These are phyloP conservation scores for Scomber colias DNA, from an alignment of 2,113 vertebrate genomes.

Conservation along the genomic window DNA sequence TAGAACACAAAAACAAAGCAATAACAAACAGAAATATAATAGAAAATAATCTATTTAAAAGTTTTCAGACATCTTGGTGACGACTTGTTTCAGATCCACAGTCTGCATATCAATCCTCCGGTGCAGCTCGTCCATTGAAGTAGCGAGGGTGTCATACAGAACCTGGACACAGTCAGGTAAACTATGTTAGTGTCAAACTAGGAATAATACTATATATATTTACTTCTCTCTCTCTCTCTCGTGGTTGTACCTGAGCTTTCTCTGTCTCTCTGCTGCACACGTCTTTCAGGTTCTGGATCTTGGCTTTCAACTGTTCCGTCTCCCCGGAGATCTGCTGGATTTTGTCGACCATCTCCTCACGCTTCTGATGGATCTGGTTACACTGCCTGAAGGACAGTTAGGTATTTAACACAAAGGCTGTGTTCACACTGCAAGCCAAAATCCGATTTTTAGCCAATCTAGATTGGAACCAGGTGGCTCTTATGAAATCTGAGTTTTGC, in stretches of 20 bases:
- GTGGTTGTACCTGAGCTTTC: conserved; percentile 79
- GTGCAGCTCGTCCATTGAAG: conserved; percentile 77
- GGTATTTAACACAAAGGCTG: neutral
- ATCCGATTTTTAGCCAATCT: too few relatives aligned
- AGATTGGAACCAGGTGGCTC: too few relatives aligned
- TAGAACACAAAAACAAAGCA: too few relatives aligned
- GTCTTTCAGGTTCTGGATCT: conserved; percentile 80
- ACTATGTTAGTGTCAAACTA: neutral
- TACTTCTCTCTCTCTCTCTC: too few relatives aligned
- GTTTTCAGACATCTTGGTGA: conserved; percentile 66
- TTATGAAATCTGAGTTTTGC: too few relatives aligned
- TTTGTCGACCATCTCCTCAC: conserved; percentile 80
- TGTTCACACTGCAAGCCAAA: too few relatives aligned
- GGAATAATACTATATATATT: too few relatives aligned
- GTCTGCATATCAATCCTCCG: conserved; percentile 64
- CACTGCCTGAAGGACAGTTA: conserved; percentile 73
- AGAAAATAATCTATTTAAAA: conserved; percentile 37
- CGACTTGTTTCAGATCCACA: conserved; percentile 64
- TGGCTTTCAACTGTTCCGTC: conserved; percentile 79
- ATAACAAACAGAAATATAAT: too few relatives aligned
- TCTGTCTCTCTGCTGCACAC: conserved; percentile 76
- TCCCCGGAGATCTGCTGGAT: conserved; percentile 78
- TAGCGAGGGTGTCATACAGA: conserved; percentile 75
- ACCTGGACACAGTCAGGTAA: conserved; percentile 55
- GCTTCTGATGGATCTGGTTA: conserved; percentile 83